A percentile compares a stretch with the other conserved stretches of the same genome.
Conservation (phyloP, 2,888 invertebrate genomes). For the Dasypogon diadema region DNA sequence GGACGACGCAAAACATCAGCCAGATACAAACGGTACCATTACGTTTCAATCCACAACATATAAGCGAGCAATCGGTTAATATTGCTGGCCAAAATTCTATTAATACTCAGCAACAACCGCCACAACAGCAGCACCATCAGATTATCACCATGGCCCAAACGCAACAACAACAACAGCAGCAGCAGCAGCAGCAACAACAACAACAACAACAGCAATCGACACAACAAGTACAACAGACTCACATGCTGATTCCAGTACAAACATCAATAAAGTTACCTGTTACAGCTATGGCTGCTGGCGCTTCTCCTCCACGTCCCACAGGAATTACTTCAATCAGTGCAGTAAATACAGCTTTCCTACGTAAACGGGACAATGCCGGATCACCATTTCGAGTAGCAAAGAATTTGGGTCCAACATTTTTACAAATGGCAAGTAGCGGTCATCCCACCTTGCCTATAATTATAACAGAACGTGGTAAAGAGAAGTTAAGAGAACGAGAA, state of each 20-base stretch:
- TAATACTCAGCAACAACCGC: constrained; percentile 3
- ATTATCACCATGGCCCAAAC: constrained; percentile 56
- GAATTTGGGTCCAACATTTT: constrained; percentile 70
- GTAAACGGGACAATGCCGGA: constrained; percentile 86
- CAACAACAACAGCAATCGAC: constrained; percentile 58
- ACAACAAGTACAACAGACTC: constrained; percentile 62
- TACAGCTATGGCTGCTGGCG: constrained; percentile 19
- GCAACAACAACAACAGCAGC: constrained; percentile 60
- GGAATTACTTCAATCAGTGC: constrained; percentile 54
- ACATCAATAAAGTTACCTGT: constrained; percentile 52
- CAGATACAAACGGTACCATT: constrained; percentile 63
- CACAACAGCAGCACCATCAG: constrained; percentile 52
- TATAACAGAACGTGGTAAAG: constrained; percentile 46
- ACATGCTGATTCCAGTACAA: constrained; percentile 66
- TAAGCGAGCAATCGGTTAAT: constrained; percentile 51
- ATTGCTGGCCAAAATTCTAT: background rate
- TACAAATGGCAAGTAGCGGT: constrained; percentile 61
- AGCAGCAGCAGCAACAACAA: constrained; percentile 57
- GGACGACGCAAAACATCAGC: constrained; percentile 53
- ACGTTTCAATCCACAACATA: constrained; percentile 62
- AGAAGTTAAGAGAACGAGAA: constrained; percentile 57
- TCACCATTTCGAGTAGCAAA: constrained; percentile 76
- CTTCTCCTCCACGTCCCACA: constrained; percentile 71
- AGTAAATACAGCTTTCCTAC: constrained; percentile 74
- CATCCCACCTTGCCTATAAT: constrained; percentile 7